Base-by-base conservation (phyloP, 2,113 vertebrate species). In the Neodontobutis hainanensis region DNA sequence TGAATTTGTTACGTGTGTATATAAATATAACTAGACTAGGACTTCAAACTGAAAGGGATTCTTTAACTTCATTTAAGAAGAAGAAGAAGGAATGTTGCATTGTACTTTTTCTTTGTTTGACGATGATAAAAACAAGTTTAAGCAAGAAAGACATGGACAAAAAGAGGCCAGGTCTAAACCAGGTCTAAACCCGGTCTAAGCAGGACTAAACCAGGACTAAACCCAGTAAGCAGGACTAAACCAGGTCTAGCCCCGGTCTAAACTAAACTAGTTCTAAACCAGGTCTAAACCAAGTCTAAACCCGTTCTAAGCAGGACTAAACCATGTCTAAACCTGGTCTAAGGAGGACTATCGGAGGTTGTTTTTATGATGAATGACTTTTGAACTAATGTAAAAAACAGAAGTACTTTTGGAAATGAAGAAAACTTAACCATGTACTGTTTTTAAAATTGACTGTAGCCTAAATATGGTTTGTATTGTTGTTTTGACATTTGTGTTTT, bases 61-160 rank as follows among this genome's bases (percentile, higher is more conserved):
- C 19, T 27, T 27, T 27, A 27, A 27, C 19, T 27, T 27, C 19
- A 27, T 27, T n/a, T n/a, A n/a, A n/a, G n/a, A n/a, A n/a, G n/a
- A n/a, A n/a, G n/a, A n/a, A n/a, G n/a, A n/a, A n/a, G n/a, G 19
- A 27, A 27, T 27, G 19, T 27, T 27, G 19, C 19, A 27, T 27
- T 27, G 19, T 27, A 27, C 19, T 27, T 27, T 27, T 27, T 27
- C 19, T 27, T 27, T 1, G 19, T 27, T 27, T 27, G 19, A 27
- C 3, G 19, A 27, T 27, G 3, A 27, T 27, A 27, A 27, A 27
- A 27, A 27, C 19, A 27, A 3, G 19, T 27, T 27, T 27, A 27
- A 27, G 19, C 19, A 3, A 27, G 19, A 27, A 27, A 27, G 19
- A 27, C 19, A 27, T 87, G 71, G 11, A 47, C 2, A 8, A 27